Evolutionary conservation across 37 sponge, comb jelly and placozoan genomes (phyloP).

Genomic region (Theonella swinhoei): DNA sequence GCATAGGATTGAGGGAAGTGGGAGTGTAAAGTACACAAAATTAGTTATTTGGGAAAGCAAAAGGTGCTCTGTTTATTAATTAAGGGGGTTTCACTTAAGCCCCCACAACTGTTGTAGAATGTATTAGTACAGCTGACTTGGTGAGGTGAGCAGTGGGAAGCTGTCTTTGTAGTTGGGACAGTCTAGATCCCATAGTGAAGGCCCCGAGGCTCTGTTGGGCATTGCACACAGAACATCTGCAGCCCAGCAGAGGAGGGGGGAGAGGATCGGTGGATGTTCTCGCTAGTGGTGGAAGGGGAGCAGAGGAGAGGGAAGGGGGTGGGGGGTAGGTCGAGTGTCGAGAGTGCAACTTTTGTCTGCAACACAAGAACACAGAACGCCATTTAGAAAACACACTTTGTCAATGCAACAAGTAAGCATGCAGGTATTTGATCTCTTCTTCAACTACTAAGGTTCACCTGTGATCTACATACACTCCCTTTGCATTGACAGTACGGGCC

Average conservation of each 20-base stretch:
- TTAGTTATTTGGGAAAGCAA: not conserved
- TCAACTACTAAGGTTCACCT: too few species aligned
- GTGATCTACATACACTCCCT: constrained; percentile 71
- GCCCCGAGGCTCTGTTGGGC: constrained; percentile 80
- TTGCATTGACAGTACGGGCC: constrained; percentile 71
- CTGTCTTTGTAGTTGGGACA: not conserved
- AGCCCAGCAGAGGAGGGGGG: constrained; percentile 81
- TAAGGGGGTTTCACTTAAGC: too few species aligned
- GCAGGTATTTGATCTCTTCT: not conserved
- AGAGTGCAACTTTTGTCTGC: not conserved
- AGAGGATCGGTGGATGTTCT: constrained; percentile 45
- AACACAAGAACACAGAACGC: too few species aligned
- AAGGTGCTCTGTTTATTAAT: too few species aligned
- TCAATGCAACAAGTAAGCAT: not conserved
- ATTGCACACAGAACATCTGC: constrained; percentile 84
- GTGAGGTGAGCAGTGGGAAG: constrained; percentile 24
- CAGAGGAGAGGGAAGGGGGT: not conserved
- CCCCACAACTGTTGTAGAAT: too few species aligned
- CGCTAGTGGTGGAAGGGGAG: constrained; percentile 1
- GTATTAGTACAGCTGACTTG: constrained; percentile 11
- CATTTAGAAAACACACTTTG: not conserved
- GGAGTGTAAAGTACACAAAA: not conserved
- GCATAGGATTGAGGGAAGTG: not conserved
- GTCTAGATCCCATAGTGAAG: constrained; percentile 30
- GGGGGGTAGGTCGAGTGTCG: constrained; percentile 52